phyloP scores from a whole-genome alignment of 1,140 invertebrate genomes.

The Vollenhovia emeryi region DNA sequence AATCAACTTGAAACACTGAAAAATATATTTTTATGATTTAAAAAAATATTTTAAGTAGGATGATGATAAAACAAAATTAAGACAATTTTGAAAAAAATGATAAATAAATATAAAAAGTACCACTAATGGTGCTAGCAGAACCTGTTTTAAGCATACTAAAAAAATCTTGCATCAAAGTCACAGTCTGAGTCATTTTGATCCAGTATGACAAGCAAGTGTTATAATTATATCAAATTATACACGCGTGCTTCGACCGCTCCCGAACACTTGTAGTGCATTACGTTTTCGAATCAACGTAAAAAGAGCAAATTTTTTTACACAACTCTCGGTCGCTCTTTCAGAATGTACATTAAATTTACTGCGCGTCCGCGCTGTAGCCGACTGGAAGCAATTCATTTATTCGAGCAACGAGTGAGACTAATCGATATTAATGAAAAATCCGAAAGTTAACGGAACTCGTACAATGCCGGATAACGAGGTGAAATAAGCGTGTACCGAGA shows the following conservation, averaged over 20 bases:
- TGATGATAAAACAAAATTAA: too few species aligned
- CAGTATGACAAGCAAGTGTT: too few species aligned
- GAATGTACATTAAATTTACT: not conserved
- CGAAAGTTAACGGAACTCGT: not conserved
- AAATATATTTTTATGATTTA: too few species aligned
- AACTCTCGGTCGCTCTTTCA: not conserved
- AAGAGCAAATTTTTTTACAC: not conserved
- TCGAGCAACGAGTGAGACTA: not conserved
- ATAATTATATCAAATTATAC: too few species aligned
- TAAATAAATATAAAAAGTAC: too few species aligned
- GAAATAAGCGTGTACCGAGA: not conserved
- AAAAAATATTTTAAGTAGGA: too few species aligned
- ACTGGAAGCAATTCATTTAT: not conserved
- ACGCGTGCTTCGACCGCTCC: not conserved
- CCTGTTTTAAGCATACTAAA: too few species aligned
- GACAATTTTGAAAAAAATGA: too few species aligned
- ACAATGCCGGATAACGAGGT: constrained; percentile 13
- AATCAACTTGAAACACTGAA: too few species aligned
- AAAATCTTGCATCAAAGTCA: too few species aligned
- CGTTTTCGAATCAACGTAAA: not conserved
- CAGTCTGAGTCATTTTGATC: too few species aligned
- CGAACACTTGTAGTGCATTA: not conserved
- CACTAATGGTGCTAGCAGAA: too few species aligned
- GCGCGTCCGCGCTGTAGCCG: not conserved
- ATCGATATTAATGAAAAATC: constrained; percentile 6